These are phyloP conservation scores for Ascaphus truei DNA, from an alignment of 2,113 vertebrate genomes.

Conservation along the genomic window DNA sequence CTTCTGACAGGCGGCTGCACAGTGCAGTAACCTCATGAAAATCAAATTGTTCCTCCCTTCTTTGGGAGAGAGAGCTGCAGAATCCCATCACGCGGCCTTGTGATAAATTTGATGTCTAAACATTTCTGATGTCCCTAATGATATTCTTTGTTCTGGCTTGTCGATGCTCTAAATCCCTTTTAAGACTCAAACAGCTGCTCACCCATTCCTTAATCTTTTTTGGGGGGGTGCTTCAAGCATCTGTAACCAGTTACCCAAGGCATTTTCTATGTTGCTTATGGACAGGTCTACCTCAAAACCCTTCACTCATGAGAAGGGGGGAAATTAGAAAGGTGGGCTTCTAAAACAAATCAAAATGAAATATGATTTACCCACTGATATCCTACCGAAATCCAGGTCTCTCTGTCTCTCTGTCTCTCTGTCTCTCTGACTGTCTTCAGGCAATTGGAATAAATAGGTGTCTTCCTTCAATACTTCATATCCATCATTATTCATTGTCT, in stretches of 20 bases:
- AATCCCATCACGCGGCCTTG: background rate
- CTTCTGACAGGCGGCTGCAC: too few relatives aligned
- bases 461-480: background rate
- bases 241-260: background rate
- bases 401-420: too few relatives aligned
- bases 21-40: background rate
- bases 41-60: background rate
- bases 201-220: background rate
- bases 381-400: constrained; percentile 8
- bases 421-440: constrained; percentile 15
- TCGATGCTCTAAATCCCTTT: constrained; percentile 18
- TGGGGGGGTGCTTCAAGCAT: background rate
- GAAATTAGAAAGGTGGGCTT: too few relatives aligned
- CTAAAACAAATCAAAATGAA: background rate
- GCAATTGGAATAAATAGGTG: constrained; percentile 16
- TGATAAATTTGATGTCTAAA: constrained; percentile 17
- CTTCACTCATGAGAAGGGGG: too few relatives aligned
- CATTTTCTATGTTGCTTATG: too few relatives aligned
- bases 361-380: background rate
- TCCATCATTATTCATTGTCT: too few relatives aligned
- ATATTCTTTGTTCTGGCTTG: background rate
- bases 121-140: constrained; percentile 7
- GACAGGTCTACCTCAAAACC: background rate
- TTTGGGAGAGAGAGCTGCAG: background rate
- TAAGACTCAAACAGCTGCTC: background rate